phyloP scores from a whole-genome alignment of 2,113 vertebrate species.

The Ginglymostoma cirratum region DNA sequence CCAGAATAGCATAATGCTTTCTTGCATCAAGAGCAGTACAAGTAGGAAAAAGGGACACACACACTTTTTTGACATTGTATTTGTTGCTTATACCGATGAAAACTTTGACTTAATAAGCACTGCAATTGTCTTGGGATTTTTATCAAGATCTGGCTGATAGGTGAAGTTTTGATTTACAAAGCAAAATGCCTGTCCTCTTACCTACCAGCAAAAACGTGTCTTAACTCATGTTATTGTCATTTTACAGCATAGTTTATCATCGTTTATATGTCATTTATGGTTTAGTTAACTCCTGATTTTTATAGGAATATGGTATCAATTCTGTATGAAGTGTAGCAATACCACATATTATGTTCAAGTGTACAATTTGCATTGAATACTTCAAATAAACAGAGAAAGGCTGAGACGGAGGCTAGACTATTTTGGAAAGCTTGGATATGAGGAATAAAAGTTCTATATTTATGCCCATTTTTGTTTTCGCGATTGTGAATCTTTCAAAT shows the following conservation, averaged over 20 bases:
- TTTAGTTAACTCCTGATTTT: neutral
- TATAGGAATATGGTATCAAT: neutral
- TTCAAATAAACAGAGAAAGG: neutral
- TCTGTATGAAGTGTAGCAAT: neutral
- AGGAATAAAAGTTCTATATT: neutral
- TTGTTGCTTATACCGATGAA: slow-evolving; percentile 35
- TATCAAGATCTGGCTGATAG: slow-evolving; percentile 46
- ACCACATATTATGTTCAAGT: neutral
- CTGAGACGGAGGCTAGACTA: neutral
- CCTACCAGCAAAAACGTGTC: slow-evolving; percentile 42
- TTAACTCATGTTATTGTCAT: slow-evolving; percentile 47
- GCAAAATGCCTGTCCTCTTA: slow-evolving; percentile 45
- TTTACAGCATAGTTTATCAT: slow-evolving; percentile 48
- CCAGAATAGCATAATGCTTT: neutral
- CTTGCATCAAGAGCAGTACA: neutral
- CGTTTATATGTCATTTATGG: slow-evolving; percentile 45
- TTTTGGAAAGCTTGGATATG: neutral
- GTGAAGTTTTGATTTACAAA: slow-evolving; percentile 49
- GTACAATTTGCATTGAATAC: neutral
- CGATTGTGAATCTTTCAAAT: neutral
- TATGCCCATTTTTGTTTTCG: neutral
- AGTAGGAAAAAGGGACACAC: neutral
- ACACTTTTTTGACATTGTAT: slow-evolving; percentile 39
- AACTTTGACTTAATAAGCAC: slow-evolving; percentile 42
- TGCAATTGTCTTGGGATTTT: slow-evolving; percentile 43